Base-by-base conservation (phyloP, 35 echinoderm and acorn worm genomes). In the Holothuria glaberrima region DNA sequence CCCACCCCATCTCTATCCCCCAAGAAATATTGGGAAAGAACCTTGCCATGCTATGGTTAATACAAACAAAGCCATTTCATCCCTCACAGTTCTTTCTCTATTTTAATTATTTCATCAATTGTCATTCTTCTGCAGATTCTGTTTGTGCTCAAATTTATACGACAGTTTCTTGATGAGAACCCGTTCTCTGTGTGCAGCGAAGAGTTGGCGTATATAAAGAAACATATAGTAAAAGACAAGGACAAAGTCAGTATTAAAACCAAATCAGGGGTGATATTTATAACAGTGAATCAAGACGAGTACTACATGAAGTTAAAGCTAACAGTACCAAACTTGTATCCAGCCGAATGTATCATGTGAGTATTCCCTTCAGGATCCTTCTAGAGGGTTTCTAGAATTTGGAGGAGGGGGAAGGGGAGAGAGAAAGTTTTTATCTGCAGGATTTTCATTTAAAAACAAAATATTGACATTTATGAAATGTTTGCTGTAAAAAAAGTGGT, bases 101-200 rank as follows among this genome's bases (percentile, higher is more conserved):
- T 54, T 54, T 2, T 54, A 54, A 12, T 14, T 54, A 14, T 27
- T 59, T 9, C 19, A 19, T 58, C 5, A 28, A 54, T 83, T 60
- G 3, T 76, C 7, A 61, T 66, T 56, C 52, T 92, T 1, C 69
- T 85, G 16, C 82, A 99, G 97, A 88, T 99, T 34, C 56, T 99
- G 36, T 88, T 88, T 22, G 73, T 99, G 22, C 70, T 95, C 26
- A 85, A 90, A 71, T 99, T 99, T 86, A 90, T 99, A 19, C 64
- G 88, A 36, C 93, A 93, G 29, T 94, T 99, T 61, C 62, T 99
- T 22, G 89, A 94, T 44, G 97, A 99, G 68, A 99, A 99, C 68
- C 93, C 97, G 28, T 95, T 99, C 48, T 89, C 91, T 22, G 93
- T 94, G n/a, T 99, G 97, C 60, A 99, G 97, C 56, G 93, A 99